Base-by-base conservation (phyloP, 2,797 vertebrate species). In the Poeciliopsis presidionis region DNA sequence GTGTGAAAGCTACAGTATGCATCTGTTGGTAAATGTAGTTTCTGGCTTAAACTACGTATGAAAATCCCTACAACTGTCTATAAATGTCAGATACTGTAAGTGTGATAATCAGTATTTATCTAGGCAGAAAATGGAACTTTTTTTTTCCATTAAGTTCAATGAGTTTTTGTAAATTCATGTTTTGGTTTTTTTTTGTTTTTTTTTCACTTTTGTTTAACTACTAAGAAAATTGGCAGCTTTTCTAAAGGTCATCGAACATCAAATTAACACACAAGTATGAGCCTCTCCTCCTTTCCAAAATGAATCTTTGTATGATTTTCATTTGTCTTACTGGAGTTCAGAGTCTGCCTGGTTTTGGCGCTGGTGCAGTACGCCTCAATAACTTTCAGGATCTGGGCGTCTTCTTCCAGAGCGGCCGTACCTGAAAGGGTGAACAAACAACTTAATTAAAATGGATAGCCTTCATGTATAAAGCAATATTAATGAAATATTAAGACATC, bases 291-390 rank as follows among this genome's bases (percentile, higher is more conserved):
- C 33, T 76, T 61, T 18, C 49, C 43, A 41, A 57, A 51, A 61
- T 70, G 41, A 57, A 84, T 69, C 39, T 72, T 41, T 73, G 18
- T 1, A 3, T 75, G 13, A 73, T 25, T 53, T 55, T 7, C 46
- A 33, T 57, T 77, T 81, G 72, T 96, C 98, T 99, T 97, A 99
- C 98, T 99, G 87, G 98, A 99, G 92, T 99, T 99, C 77, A 99
- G 96, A 0, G 98, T 99, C 94, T 99, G 98, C 77, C 98, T 95
- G 39, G 98, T 99, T 94, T 99, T 99, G 92, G 98, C 98, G 83
- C 98, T 99, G 91, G 98, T 99, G 93, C 98, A 99, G 92, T 99
- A 99, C 0, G 98, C 98, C 90, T 99, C 98, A 12, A 99, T 99
- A 57, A 99, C 98, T 92, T 99, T 99, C 79, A 99, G 96, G 92